These are phyloP conservation scores for Hippocampus zosterae DNA, from an alignment of 2,113 vertebrate species.

Conservation along the genomic window DNA sequence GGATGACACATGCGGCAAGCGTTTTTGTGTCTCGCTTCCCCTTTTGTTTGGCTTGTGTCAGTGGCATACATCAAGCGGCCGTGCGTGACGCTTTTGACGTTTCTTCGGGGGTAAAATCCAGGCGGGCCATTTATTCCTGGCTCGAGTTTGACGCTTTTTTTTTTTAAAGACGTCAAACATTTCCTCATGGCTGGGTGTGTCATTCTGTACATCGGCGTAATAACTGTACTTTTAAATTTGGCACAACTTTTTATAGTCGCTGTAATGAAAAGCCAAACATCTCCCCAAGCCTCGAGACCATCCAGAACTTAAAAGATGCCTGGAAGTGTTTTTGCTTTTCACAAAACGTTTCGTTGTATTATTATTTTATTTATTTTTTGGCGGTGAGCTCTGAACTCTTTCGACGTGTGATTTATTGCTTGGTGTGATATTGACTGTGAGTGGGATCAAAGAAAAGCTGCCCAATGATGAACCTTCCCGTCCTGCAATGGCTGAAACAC, in stretches of 20 bases:
- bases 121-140: not conserved
- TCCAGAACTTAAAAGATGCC: not conserved
- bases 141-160: not conserved
- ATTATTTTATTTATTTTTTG: not conserved
- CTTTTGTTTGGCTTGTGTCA: not conserved
- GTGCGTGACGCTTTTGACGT: not conserved
- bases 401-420: not conserved
- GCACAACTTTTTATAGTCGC: not conserved
- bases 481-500: not conserved
- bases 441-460: not conserved
- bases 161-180: constrained; percentile 7
- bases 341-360: not conserved
- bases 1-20: not conserved
- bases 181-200: not conserved
- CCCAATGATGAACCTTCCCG: not conserved
- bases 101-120: not conserved
- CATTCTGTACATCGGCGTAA: constrained; percentile 17
- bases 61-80: not conserved
- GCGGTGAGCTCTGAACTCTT: not conserved
- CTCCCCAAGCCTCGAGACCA: not conserved
- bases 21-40: not conserved
- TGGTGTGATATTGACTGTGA: not conserved
- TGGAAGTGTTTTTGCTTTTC: not conserved
- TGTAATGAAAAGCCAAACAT: constrained; percentile 5
- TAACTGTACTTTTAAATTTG: constrained; percentile 3